These are phyloP conservation scores for Struthio camelus DNA, from an alignment of 2,113 vertebrate genomes.

Conservation along the genomic window DNA sequence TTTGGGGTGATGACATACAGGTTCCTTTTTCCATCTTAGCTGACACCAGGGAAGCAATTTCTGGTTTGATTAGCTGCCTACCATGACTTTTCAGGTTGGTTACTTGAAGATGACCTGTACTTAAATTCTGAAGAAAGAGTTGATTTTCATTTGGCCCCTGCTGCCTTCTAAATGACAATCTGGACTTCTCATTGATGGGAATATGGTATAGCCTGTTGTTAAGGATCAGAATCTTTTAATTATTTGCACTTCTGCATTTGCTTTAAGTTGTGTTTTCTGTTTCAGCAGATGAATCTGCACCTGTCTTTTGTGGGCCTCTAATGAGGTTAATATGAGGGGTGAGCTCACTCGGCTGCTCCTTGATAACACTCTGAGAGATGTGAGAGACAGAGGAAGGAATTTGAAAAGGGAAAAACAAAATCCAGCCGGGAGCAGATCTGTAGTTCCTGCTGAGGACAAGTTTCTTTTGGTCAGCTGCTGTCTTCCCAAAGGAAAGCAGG, in stretches of 20 bases:
- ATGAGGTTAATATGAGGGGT: not conserved
- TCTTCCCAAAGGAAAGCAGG: not conserved
- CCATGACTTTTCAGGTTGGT: slow-evolving; percentile 27
- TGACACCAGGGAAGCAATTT: slow-evolving; percentile 63
- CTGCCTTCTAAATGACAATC: slow-evolving; percentile 48
- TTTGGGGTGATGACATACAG: slow-evolving; percentile 29
- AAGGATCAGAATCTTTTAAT: not conserved
- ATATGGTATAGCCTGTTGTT: slow-evolving; percentile 11
- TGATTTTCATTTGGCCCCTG: slow-evolving; percentile 55
- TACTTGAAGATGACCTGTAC: slow-evolving; percentile 57
- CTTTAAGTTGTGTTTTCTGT: not conserved
- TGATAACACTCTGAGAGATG: not conserved
- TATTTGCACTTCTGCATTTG: slow-evolving; percentile 14
- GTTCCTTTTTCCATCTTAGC: slow-evolving; percentile 58
- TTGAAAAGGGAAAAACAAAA: not conserved
- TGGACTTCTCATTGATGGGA: slow-evolving; percentile 11
- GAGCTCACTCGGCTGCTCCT: not conserved
- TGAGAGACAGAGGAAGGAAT: not conserved
- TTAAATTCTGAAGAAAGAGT: slow-evolving; percentile 65
- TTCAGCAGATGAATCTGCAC: not conserved
- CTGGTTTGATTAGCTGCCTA: slow-evolving; percentile 62
- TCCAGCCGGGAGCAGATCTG: not conserved
- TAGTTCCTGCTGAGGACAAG: not conserved
- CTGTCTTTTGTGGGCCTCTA: not conserved
- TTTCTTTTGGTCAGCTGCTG: not conserved